Evolutionary conservation across 2,113 vertebrate species (phyloP).

Genomic region (Cyanistes caeruleus): DNA sequence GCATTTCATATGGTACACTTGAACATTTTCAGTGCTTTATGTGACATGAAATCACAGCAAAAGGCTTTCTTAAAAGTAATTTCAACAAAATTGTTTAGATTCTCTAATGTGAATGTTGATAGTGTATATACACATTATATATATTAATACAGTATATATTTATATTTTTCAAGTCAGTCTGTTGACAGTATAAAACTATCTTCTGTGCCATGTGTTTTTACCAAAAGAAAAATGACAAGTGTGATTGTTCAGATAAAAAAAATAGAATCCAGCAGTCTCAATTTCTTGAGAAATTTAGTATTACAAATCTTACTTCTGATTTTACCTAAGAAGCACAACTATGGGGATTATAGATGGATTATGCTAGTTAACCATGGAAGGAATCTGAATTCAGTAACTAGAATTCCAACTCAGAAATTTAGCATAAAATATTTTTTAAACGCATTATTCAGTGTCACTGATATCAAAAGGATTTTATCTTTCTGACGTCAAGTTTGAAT

Average conservation of each 20-base stretch:
- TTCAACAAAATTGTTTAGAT: conserved; percentile 82
- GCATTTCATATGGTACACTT: background rate
- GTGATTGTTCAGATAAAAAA: conserved; percentile 82
- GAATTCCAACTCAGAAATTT: background rate
- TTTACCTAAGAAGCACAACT: conserved; percentile 91
- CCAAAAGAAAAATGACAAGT: conserved; percentile 69
- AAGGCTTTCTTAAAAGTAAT: conserved; percentile 70
- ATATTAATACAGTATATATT: conserved; percentile 75
- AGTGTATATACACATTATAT: conserved; percentile 77
- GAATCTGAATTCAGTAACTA: background rate
- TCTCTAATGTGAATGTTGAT: conserved; percentile 83
- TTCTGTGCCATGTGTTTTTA: conserved; percentile 84
- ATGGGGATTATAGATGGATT: conserved; percentile 25
- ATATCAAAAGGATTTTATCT: conserved; percentile 47
- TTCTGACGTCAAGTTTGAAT: conserved; percentile 35
- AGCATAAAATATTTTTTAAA: background rate
- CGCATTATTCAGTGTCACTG: background rate
- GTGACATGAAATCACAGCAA: conserved; percentile 43
- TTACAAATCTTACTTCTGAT: conserved; percentile 78
- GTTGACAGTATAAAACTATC: conserved; percentile 79
- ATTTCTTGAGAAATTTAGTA: conserved; percentile 75
- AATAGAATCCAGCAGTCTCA: conserved; percentile 75
- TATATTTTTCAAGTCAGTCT: conserved; percentile 93
- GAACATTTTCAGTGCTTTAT: conserved; percentile 3
- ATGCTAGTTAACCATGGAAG: background rate